These are phyloP conservation scores for Tangachromis dhanisi DNA, from an alignment of 2,113 vertebrate genomes.

Conservation along the genomic window DNA sequence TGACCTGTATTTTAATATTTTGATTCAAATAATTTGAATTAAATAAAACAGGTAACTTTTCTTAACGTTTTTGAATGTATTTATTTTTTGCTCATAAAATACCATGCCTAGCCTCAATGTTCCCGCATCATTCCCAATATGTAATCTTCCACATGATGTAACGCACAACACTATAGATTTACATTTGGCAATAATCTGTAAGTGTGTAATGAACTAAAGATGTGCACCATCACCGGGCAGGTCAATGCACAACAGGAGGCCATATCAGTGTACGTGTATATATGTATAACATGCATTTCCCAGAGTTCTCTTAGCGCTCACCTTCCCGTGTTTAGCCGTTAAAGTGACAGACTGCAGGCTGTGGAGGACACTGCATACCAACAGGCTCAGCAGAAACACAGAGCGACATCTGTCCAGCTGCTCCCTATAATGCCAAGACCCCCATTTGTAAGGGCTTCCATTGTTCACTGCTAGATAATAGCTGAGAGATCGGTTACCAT, in stretches of 20 bases:
- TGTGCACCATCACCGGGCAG: background rate
- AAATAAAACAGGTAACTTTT: background rate
- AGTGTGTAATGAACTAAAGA: background rate
- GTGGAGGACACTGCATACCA: background rate
- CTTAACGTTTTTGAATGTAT: background rate
- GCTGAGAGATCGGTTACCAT: conserved; percentile 47
- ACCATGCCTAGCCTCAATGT: background rate
- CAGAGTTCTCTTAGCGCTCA: background rate
- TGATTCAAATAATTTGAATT: background rate
- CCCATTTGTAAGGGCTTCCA: conserved; percentile 5
- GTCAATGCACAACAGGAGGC: background rate
- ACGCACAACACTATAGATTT: background rate
- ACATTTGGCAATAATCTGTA: background rate
- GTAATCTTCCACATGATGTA: background rate
- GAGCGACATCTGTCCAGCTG: background rate
- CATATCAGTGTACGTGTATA: background rate
- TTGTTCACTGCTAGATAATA: conserved; percentile 46
- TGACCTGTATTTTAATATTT: background rate
- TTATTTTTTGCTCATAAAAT: background rate
- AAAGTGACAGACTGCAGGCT: background rate
- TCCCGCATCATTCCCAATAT: background rate
- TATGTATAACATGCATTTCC: background rate
- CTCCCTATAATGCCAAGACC: conserved; percentile 17
- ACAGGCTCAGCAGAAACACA: background rate
- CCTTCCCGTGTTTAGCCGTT: background rate